Evolutionary conservation across 2,797 vertebrate species (phyloP).

Genomic region (Emydoidea blandingii): DNA sequence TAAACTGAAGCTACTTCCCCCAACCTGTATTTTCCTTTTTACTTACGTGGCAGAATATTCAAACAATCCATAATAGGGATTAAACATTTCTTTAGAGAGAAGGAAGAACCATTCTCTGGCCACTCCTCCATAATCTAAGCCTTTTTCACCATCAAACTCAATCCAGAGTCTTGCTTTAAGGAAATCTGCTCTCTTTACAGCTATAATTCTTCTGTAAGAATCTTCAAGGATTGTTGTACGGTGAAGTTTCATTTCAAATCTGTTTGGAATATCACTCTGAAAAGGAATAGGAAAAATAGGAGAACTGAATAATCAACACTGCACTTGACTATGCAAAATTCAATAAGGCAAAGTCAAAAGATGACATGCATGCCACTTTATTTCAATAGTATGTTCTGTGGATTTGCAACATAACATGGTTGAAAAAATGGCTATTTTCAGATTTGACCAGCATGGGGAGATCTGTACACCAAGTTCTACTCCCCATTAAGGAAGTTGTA

Average conservation of each 20-base stretch:
- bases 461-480: not conserved
- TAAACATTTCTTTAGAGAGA: slow-evolving; percentile 99
- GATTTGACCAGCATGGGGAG: not conserved
- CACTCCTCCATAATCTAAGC: slow-evolving; percentile 95
- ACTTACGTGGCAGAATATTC: slow-evolving; percentile 99
- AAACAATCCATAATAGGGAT: slow-evolving; percentile 97
- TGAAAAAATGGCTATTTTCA: not conserved
- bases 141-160: slow-evolving; percentile 97
- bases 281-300: not conserved
- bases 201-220: slow-evolving; percentile 93
- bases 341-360: not conserved
- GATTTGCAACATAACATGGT: not conserved
- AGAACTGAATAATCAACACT: not conserved
- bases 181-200: slow-evolving; percentile 91
- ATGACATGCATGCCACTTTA: not conserved
- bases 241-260: slow-evolving; percentile 95
- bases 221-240: slow-evolving; percentile 92
- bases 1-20: not conserved
- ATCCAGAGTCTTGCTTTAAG: slow-evolving; percentile 97
- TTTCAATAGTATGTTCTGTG: not conserved
- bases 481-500: not conserved
- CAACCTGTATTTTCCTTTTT: not conserved
- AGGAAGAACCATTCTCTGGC: slow-evolving; percentile 99
- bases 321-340: not conserved
- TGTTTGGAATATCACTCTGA: slow-evolving; percentile 95